Conservation (phyloP, 1,140 invertebrate genomes). For the Drosophila teissieri region DNA sequence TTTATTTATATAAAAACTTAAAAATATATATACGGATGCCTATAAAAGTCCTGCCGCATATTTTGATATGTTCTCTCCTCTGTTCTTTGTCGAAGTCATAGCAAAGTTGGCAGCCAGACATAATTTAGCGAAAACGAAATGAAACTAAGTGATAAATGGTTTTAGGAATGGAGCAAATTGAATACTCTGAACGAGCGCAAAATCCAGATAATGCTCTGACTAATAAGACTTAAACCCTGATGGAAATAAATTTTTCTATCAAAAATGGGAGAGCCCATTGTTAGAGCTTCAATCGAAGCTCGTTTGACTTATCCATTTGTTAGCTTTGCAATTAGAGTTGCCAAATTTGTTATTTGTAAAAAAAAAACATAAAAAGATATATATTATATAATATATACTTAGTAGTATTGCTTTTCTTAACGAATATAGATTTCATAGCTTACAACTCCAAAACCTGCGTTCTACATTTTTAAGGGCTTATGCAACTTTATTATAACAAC, state of each 20-base stretch:
- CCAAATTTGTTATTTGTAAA: too few relatives aligned
- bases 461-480: too few relatives aligned
- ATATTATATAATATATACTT: too few relatives aligned
- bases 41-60: slow-evolving; percentile 79
- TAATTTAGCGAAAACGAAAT: slow-evolving; percentile 69
- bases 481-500: too few relatives aligned
- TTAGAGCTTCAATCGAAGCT: slow-evolving; percentile 1
- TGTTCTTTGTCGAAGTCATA: slow-evolving; percentile 59
- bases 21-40: slow-evolving; percentile 79
- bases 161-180: slow-evolving; percentile 21
- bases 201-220: not conserved
- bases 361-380: too few relatives aligned
- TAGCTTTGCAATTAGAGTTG: not conserved
- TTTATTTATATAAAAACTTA: slow-evolving; percentile 83
- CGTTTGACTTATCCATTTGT: slow-evolving; percentile 8
- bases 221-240: slow-evolving; percentile 2
- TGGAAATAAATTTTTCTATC: slow-evolving; percentile 19
- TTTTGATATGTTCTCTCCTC: slow-evolving; percentile 46
- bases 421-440: too few relatives aligned
- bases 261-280: too few relatives aligned
- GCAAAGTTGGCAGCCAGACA: slow-evolving; percentile 61
- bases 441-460: too few relatives aligned
- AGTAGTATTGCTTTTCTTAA: too few relatives aligned
- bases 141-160: slow-evolving; percentile 62
- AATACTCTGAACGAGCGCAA: slow-evolving; percentile 24